A percentile compares a stretch with the other conserved stretches of the same genome.
Conservation (phyloP, 2,797 vertebrate genomes). For the Podarcis siculus region DNA sequence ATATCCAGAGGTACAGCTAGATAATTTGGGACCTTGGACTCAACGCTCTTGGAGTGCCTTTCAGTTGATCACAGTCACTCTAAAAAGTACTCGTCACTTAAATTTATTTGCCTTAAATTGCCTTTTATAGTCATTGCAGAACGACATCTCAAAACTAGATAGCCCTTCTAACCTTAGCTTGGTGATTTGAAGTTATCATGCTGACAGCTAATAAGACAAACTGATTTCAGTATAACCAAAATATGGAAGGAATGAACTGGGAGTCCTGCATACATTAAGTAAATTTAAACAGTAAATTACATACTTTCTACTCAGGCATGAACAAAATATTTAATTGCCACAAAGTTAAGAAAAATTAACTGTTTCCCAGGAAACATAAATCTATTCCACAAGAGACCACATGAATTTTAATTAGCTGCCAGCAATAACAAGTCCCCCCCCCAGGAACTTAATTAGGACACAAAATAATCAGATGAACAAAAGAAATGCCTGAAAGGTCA, state of each 20-base stretch:
- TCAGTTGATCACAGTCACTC: too few relatives aligned
- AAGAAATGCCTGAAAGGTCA: not conserved
- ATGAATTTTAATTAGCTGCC: conserved; percentile 20
- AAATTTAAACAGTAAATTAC: not conserved
- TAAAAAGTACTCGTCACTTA: not conserved
- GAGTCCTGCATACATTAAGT: not conserved
- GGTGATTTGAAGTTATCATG: not conserved
- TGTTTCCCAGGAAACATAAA: not conserved
- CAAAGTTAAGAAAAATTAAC: conserved; percentile 9
- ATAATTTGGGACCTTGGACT: too few relatives aligned
- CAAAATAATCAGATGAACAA: conserved; percentile 6
- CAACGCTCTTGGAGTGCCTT: too few relatives aligned
- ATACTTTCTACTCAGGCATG: not conserved
- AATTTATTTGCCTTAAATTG: not conserved
- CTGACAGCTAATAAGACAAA: not conserved
- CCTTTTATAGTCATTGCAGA: not conserved
- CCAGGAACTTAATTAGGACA: not conserved
- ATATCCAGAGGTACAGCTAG: not conserved
- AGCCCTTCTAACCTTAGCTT: not conserved
- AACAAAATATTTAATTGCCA: not conserved
- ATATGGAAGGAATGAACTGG: not conserved
- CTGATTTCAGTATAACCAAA: not conserved
- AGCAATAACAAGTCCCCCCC: not conserved
- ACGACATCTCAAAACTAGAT: not conserved
- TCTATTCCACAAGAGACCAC: not conserved